phyloP scores from a whole-genome alignment of 2,797 vertebrate genomes.

The Periophthalmus magnuspinnatus region DNA sequence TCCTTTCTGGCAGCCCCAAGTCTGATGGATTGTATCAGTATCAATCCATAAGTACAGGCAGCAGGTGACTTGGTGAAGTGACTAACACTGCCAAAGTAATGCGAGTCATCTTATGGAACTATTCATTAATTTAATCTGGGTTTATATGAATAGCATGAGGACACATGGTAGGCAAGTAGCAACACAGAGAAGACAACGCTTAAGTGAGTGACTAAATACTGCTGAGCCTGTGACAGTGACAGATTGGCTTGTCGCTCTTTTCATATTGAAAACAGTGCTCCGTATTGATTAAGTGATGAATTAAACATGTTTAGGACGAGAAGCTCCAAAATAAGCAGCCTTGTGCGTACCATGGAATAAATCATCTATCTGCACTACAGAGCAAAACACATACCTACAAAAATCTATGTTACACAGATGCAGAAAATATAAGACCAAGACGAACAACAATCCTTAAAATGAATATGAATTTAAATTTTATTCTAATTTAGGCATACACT shows the following conservation, averaged over 20 bases:
- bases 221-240: slow-evolving; percentile 28
- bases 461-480: not conserved
- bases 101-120: not conserved
- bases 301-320: slow-evolving; percentile 34
- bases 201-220: slow-evolving; percentile 26
- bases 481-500: too few species aligned
- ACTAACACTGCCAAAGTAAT: not conserved
- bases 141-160: slow-evolving; percentile 8
- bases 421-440: not conserved
- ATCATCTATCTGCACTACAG: not conserved
- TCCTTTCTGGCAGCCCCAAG: not conserved
- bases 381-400: not conserved
- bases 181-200: slow-evolving; percentile 22
- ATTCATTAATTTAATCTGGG: not conserved
- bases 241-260: slow-evolving; percentile 30
- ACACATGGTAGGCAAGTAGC: slow-evolving; percentile 5
- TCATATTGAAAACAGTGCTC: slow-evolving; percentile 13
- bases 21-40: not conserved
- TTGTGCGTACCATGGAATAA: not conserved
- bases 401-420: not conserved
- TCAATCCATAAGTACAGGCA: not conserved
- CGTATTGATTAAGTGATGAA: slow-evolving; percentile 36
- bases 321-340: slow-evolving; percentile 30
- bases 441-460: not conserved
- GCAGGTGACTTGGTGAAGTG: not conserved